Evolutionary conservation across 1,140 invertebrate genomes (phyloP), one percentile per base, ranked within the genome.

Genomic region (Prorops nasuta): DNA sequence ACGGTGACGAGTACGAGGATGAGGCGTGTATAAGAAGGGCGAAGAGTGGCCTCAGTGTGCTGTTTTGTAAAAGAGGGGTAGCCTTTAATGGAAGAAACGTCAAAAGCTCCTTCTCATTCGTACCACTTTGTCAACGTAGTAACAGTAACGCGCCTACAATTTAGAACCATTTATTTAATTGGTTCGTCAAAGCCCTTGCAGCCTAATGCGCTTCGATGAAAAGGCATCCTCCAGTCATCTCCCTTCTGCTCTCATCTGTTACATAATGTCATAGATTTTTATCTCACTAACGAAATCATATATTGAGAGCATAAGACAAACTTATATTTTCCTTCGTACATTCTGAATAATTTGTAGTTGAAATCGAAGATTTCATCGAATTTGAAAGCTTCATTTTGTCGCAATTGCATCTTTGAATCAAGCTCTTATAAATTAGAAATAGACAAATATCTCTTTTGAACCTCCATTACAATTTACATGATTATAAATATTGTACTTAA

Each of bases 101-200:
- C 37, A 34, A 44, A n/a, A 49, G 52, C 34, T 43, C 46, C 49
- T 38, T 48, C n/a, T 17, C 3, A 15, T 44, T 40, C 41, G 44
- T 22, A 41, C 22, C 37, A 8, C 16, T 9, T 2, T 3, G 43
- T n/a, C 15, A 28, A 24, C 31, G 32, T 42, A 34, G 42, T 40
- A 12, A 20, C 35, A 18, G 24, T 6, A 8, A 16, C 44, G 20
- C 17, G 22, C 21, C 46, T 54, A 61, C 59, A 66, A 66, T 66
- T 64, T 55, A 51, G 40, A 22, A 51, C 58, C 60, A 65, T 65
- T 65, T 64, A 61, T 63, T 63, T 63, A 65, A 67, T 65, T 65
- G 60, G 48, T 65, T 65, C 60, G 56, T 63, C 60, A 57, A 58
- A 51, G 51, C 51, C 49, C 17, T 10, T 3, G 22, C 14, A 24